Evolutionary conservation across 1,140 invertebrate genomes (phyloP).

Genomic region (Heliconius congener): DNA sequence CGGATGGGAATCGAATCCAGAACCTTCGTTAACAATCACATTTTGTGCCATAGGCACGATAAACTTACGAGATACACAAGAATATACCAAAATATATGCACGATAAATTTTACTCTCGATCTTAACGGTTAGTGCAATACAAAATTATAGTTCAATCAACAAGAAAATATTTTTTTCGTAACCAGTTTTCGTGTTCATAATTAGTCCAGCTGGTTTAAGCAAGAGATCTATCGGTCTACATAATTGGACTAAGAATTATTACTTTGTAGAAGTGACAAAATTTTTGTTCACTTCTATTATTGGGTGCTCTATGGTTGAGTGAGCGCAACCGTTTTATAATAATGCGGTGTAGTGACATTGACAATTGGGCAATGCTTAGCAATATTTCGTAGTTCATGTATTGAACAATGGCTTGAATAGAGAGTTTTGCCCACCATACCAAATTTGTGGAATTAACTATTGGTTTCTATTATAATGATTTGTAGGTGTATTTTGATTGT

Average conservation of each 20-base stretch:
- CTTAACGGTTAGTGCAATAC: background rate
- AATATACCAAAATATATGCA: background rate
- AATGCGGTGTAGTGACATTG: slow-evolving; percentile 4
- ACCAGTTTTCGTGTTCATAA: background rate
- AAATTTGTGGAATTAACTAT: background rate
- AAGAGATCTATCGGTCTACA: background rate
- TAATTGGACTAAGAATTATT: background rate
- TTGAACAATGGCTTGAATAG: background rate
- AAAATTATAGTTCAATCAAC: background rate
- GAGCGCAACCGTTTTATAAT: background rate
- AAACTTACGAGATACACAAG: background rate
- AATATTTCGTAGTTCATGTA: background rate
- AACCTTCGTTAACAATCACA: no score
- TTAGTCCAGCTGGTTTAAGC: background rate
- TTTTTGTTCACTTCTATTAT: background rate
- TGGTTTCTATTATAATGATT: background rate
- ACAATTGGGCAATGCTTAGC: background rate
- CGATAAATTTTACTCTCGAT: background rate
- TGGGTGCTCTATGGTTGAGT: background rate
- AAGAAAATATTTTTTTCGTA: background rate
- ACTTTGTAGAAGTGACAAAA: background rate
- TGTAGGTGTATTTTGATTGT: background rate
- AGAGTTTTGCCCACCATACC: background rate
- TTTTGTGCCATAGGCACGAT: background rate
- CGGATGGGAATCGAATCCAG: no score